phyloP scores from a whole-genome alignment of 2,113 vertebrate genomes.

The Motacilla tschutschensis region DNA sequence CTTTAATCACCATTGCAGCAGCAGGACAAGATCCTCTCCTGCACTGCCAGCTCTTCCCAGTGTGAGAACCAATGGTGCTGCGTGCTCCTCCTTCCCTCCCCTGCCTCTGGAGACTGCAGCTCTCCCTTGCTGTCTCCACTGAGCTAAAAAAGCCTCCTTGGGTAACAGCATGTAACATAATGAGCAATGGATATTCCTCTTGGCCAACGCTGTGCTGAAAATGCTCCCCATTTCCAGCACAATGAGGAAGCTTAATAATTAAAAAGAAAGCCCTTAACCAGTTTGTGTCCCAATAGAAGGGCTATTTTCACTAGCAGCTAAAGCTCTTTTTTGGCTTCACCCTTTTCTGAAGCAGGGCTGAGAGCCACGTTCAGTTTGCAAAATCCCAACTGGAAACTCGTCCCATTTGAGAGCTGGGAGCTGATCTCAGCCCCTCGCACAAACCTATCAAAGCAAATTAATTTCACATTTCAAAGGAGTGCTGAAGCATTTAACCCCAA shows the following conservation, averaged over 20 bases:
- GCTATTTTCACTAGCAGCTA: not conserved
- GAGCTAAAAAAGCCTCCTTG: constrained; percentile 54
- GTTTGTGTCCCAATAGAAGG: not conserved
- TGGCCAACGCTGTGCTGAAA: constrained; percentile 45
- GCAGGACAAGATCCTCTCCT: constrained; percentile 72
- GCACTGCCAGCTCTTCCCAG: constrained; percentile 81
- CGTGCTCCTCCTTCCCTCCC: constrained; percentile 73
- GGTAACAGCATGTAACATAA: constrained; percentile 40
- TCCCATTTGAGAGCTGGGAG: not conserved
- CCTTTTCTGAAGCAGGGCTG: not conserved
- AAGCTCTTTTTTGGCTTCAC: not conserved
- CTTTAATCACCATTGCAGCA: constrained; percentile 82
- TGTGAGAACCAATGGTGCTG: constrained; percentile 70
- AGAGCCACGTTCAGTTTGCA: not conserved
- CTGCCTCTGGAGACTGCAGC: constrained; percentile 65
- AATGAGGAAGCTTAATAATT: constrained; percentile 14
- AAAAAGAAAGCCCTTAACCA: not conserved
- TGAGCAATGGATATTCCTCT: constrained; percentile 58
- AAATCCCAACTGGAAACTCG: not conserved
- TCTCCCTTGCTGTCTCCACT: constrained; percentile 50
- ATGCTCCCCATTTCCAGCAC: constrained; percentile 36
- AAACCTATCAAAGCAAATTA: not conserved
- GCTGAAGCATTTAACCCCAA: not conserved
- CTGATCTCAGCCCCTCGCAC: not conserved
- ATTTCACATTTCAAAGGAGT: not conserved